Conservation (phyloP, 2,113 vertebrate species). For the Anoura caudifer region DNA sequence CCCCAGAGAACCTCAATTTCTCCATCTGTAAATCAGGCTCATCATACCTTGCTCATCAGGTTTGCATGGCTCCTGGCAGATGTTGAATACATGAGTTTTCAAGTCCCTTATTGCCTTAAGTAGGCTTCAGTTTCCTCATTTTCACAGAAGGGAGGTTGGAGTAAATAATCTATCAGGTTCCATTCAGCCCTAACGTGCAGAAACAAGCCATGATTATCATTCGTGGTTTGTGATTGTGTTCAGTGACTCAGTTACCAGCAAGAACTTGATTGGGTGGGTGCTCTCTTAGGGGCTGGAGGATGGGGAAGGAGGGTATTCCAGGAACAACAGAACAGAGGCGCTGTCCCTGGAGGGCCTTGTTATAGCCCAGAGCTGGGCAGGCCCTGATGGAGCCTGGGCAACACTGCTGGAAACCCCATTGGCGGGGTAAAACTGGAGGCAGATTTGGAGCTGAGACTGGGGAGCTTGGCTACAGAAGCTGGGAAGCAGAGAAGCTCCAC, state of each 20-base stretch:
- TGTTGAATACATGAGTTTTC: not conserved
- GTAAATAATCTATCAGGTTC: not conserved
- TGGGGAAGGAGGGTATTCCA: not conserved
- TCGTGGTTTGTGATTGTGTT: not conserved
- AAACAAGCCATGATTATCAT: not conserved
- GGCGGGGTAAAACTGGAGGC: not conserved
- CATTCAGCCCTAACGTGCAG: not conserved
- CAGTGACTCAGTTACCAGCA: constrained; percentile 3
- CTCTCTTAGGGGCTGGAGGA: not conserved
- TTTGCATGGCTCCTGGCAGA: not conserved
- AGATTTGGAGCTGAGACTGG: not conserved
- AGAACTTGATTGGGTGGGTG: not conserved
- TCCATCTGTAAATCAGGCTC: not conserved
- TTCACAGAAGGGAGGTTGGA: not conserved
- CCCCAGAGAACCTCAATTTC: not conserved
- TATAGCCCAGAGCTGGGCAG: not conserved
- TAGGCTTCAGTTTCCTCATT: not conserved
- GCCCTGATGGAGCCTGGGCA: not conserved
- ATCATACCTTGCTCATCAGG: not conserved
- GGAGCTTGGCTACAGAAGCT: not conserved
- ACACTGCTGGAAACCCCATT: not conserved
- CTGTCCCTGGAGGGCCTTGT: not conserved
- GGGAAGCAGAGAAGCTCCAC: not conserved
- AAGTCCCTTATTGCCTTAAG: not conserved
- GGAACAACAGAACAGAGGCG: not conserved